A percentile compares a stretch with the other conserved stretches of the same genome.
Conservation (phyloP, 2,797 vertebrate genomes). For the Passerculus sandwichensis region DNA sequence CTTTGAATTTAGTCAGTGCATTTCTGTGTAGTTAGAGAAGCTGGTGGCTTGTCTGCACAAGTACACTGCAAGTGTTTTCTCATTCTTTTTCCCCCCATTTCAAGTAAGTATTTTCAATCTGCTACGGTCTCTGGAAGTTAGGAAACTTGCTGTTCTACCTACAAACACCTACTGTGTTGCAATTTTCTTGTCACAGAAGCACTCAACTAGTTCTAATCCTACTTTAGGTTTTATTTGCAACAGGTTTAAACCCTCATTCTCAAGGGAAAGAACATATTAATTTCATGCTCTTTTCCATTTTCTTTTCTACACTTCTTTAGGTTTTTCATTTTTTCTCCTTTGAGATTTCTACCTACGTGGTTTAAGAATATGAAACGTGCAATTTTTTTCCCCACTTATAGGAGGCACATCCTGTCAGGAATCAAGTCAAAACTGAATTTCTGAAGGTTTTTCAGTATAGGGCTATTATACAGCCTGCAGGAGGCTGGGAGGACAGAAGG, state of each 20-base stretch:
- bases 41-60: not conserved
- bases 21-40: constrained; percentile 28
- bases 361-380: not conserved
- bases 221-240: constrained; percentile 59
- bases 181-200: constrained; percentile 71
- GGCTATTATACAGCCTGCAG: not conserved
- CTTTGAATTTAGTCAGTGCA: not conserved
- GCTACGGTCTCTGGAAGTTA: constrained; percentile 15
- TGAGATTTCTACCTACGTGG: not conserved
- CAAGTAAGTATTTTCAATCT: constrained; percentile 50
- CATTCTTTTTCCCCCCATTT: constrained; percentile 12
- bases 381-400: not conserved
- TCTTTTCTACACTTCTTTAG: not conserved
- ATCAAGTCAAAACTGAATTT: not conserved
- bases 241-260: constrained; percentile 32
- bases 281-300: constrained; percentile 61
- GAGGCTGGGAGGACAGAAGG: not conserved
- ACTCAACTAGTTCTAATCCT: constrained; percentile 54
- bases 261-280: constrained; percentile 43
- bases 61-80: constrained; percentile 8
- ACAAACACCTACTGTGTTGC: constrained; percentile 66
- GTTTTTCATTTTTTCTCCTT: not conserved
- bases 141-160: constrained; percentile 52
- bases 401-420: not conserved
- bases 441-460: not conserved